Conservation (phyloP, 1,140 invertebrate species). For the Drosophila nebulosa region DNA sequence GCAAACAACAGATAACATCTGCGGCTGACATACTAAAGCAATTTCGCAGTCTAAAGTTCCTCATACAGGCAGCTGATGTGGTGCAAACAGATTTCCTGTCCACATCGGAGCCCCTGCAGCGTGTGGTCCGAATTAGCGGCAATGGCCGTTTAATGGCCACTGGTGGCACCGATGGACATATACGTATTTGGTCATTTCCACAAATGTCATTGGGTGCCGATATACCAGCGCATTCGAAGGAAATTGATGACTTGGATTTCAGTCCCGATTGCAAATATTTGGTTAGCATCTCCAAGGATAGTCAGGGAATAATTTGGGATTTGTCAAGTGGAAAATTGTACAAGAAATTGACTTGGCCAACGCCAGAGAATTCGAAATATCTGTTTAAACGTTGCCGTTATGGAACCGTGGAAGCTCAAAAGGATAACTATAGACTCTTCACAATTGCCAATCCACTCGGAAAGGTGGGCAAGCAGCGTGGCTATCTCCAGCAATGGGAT, state of each 20-base stretch:
- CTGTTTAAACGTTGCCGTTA: conserved; percentile 91
- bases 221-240: conserved; percentile 88
- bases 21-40: conserved; percentile 81
- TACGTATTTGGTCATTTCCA: conserved; percentile 95
- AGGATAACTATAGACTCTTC: conserved; percentile 87
- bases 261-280: conserved; percentile 88
- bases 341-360: conserved; percentile 86
- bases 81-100: conserved; percentile 88
- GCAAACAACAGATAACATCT: conserved; percentile 20
- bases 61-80: conserved; percentile 88
- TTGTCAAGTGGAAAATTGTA: conserved; percentile 81
- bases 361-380: conserved; percentile 88
- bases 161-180: conserved; percentile 93
- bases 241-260: conserved; percentile 96
- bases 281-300: conserved; percentile 94
- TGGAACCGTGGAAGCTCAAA: conserved; percentile 86
- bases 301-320: conserved; percentile 90
- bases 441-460: conserved; percentile 90
- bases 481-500: conserved; percentile 89
- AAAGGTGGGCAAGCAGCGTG: conserved; percentile 86
- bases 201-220: conserved; percentile 86
- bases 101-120: conserved; percentile 89
- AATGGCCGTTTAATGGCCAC: conserved; percentile 91
- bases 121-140: conserved; percentile 91
- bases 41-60: conserved; percentile 86